Base-by-base conservation (phyloP, 1,140 invertebrate species). In the Zaprionus tsacasi region DNA sequence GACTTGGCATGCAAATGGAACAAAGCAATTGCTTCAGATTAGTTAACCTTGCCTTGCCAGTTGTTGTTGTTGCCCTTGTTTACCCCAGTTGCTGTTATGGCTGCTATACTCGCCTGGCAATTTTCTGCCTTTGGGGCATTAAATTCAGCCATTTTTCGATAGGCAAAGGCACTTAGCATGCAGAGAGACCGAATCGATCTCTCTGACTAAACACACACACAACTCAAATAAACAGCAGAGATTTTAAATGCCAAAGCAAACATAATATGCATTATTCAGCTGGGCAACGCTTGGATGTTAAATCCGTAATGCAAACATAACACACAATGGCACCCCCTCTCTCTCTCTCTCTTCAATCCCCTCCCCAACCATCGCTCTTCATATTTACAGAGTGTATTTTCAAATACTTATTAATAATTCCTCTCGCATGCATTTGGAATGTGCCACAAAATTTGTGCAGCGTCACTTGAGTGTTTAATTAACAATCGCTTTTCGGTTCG, bases 21-120 rank as follows among this genome's bases (percentile, higher is more conserved):
- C 60, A 82, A 70, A 48, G 74, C 76, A 86, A 87, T 82, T 79
- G 72, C 82, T 83, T 82, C 58, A 77, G 83, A 87, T 86, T 86
- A 82, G 66, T 79, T 56, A 59, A 54, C 59, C 27, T 56, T 76
- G 71, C 55, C 45, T 65, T 69, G 48, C 17, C 13, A 35, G 21
- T n/a, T 57, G 70, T 45, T 57, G 70, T 45, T 78, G 56, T 66
- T 63, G 63, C 36, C 17, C 38, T 50, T 69, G 63, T 48, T 65
- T 17, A 25, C 27, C 27, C 5, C 11, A 52, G 50, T 27, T 25
- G 1, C 7, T 30, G 15, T 25, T 60, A 66, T 56, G 70, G 54
- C 59, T 68, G 36, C 33, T 69, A 55, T 45, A 63, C 10, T 21
- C 21, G 21, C 63, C 27, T 67, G 54, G 30, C 38, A 30, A 52